These are phyloP conservation scores for Alethe diademata DNA, from an alignment of 2,113 vertebrate genomes.

Conservation along the genomic window DNA sequence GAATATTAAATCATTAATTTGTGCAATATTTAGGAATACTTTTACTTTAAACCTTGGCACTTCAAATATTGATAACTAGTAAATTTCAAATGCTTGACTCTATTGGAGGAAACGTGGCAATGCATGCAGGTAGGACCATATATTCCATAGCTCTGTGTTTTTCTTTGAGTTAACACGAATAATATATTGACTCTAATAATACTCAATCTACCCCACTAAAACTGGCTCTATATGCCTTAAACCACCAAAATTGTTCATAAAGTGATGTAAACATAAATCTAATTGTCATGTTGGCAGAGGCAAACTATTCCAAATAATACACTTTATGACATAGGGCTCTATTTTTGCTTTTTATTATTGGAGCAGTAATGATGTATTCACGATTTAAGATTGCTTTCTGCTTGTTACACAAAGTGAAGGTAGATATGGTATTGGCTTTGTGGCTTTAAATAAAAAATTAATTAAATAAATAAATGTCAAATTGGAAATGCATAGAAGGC, in stretches of 20 bases:
- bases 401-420: background rate
- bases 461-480: background rate
- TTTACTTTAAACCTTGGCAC: background rate
- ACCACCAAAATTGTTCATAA: background rate
- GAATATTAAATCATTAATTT: background rate
- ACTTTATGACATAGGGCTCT: background rate
- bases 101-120: background rate
- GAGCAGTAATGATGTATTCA: background rate
- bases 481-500: background rate
- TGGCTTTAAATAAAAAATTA: background rate
- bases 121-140: background rate
- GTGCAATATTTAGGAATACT: background rate
- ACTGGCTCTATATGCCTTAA: background rate
- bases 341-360: background rate
- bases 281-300: background rate
- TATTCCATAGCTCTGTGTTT: background rate
- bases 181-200: background rate
- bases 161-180: background rate
- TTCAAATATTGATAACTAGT: background rate
- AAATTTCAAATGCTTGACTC: background rate
- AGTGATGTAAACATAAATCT: background rate
- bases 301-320: background rate
- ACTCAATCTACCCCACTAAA: background rate
- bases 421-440: background rate
- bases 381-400: background rate